Evolutionary conservation across 2,888 invertebrate species (phyloP).

Genomic region (Pyrgus malvae): DNA sequence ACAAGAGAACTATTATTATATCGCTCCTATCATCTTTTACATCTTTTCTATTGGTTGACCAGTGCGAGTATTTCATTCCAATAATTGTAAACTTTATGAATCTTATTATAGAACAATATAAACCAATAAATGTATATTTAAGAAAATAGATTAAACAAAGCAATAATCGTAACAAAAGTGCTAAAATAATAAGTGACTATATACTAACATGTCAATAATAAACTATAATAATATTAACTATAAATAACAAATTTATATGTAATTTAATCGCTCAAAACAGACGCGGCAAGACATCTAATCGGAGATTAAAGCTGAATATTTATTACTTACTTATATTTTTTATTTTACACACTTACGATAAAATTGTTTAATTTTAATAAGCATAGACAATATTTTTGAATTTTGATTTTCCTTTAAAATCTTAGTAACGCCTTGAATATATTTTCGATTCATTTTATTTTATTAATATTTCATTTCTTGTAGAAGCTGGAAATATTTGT

Average conservation of each 20-base stretch:
- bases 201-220: slow-evolving; percentile 8
- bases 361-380: no score
- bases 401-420: no score
- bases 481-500: no score
- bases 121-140: neutral
- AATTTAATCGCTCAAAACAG: slow-evolving; percentile 11
- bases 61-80: no score
- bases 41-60: no score
- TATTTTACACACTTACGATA: neutral
- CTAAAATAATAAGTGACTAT: slow-evolving; percentile 36
- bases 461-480: no score
- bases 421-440: no score
- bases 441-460: no score
- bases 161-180: slow-evolving; percentile 30
- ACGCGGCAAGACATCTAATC: slow-evolving; percentile 33
- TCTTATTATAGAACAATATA: neutral
- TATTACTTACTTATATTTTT: neutral
- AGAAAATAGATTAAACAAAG: neutral
- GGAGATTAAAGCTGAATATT: slow-evolving; percentile 32
- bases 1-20: no score
- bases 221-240: neutral
- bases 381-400: no score
- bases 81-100: no score
- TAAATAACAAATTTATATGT: slow-evolving; percentile 6
- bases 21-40: no score